Conservation (phyloP, 2,113 vertebrate genomes). For the Australoheros scitulus region DNA sequence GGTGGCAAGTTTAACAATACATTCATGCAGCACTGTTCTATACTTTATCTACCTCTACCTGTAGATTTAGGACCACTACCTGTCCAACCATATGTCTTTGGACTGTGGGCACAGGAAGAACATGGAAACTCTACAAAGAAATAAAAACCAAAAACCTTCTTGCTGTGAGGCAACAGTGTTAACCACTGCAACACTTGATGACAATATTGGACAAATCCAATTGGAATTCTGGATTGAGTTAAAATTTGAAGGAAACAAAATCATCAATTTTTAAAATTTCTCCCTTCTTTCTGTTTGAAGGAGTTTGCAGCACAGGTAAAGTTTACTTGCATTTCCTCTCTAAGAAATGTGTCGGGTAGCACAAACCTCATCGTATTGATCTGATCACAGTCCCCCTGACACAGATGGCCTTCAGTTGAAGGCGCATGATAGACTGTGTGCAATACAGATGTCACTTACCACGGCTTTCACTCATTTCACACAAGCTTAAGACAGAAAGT, state of each 20-base stretch:
- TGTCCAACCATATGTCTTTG: not conserved
- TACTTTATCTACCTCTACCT: not conserved
- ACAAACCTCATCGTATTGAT: conserved; percentile 51
- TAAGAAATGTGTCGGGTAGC: not conserved
- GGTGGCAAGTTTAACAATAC: not conserved
- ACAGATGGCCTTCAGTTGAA: conserved; percentile 49
- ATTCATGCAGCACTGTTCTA: not conserved
- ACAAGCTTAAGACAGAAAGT: conserved; percentile 71
- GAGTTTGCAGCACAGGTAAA: not conserved
- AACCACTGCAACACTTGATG: not conserved
- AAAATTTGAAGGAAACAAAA: not conserved
- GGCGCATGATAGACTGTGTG: conserved; percentile 8
- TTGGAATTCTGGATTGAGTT: not conserved
- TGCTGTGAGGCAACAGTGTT: not conserved
- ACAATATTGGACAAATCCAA: not conserved
- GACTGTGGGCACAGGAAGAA: not conserved
- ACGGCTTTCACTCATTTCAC: conserved; percentile 67
- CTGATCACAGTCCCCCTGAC: conserved; percentile 41
- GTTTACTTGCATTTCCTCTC: not conserved
- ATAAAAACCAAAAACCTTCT: not conserved
- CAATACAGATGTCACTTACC: conserved; percentile 66
- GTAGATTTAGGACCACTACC: not conserved
- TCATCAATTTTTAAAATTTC: not conserved
- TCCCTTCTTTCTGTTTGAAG: not conserved
- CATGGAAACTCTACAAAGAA: not conserved